Conservation (phyloP, 2,113 vertebrate species). For the Percina caprodes region DNA sequence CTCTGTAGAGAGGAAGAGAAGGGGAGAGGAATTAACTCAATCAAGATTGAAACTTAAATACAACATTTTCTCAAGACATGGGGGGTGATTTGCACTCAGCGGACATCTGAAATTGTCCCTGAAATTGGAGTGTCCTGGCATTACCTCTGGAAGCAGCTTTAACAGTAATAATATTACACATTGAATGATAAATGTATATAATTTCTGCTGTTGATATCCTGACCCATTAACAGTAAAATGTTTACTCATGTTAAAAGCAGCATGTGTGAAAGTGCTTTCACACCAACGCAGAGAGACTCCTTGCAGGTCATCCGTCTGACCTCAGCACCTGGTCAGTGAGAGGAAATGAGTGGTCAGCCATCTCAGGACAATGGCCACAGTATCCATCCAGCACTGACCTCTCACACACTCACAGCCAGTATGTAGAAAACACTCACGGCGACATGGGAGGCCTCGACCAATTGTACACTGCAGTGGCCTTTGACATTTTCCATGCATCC, state of each 20-base stretch:
- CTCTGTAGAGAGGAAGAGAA: conserved; percentile 39
- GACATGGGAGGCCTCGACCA: conserved; percentile 46
- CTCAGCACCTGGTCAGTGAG: conserved; percentile 62
- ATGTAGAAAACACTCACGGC: conserved; percentile 49
- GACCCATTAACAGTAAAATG: not conserved
- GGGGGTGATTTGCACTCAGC: not conserved
- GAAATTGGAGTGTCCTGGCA: not conserved
- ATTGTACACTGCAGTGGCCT: conserved; percentile 38
- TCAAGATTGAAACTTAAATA: conserved; percentile 39
- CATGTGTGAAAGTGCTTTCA: conserved; percentile 21
- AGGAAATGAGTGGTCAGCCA: conserved; percentile 58
- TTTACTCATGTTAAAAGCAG: not conserved
- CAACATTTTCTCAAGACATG: conserved; percentile 38
- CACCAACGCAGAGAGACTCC: not conserved
- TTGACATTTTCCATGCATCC: conserved; percentile 79
- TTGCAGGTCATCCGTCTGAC: conserved; percentile 50
- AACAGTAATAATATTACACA: not conserved
- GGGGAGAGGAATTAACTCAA: conserved; percentile 23
- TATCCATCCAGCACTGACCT: conserved; percentile 69
- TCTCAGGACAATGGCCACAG: conserved; percentile 67
- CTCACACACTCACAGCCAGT: conserved; percentile 53
- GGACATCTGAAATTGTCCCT: not conserved
- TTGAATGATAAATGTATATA: not conserved
- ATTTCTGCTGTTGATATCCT: not conserved
- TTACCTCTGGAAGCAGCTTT: not conserved